Percentiles rank a stretch among this genome's conserved stretches.
phyloP scores from a whole-genome alignment of 2,888 invertebrate genomes.

The Andrena flavipes region DNA sequence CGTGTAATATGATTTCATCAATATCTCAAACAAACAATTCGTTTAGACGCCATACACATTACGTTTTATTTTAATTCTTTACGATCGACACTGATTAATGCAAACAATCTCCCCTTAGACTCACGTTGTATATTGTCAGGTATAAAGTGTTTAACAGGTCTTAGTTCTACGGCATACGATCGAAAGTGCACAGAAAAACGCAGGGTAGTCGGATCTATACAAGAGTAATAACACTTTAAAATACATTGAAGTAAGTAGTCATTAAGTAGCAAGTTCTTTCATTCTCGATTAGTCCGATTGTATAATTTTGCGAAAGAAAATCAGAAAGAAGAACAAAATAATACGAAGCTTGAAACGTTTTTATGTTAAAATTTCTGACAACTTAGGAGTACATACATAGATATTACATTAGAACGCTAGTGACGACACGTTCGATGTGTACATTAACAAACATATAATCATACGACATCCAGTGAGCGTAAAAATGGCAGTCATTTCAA shows the following conservation, averaged over 20 bases:
- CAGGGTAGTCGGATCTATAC: conserved; percentile 25
- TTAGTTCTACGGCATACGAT: conserved; percentile 46
- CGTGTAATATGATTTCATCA: conserved; percentile 33
- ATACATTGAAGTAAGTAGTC: conserved; percentile 40
- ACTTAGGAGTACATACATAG: conserved; percentile 23
- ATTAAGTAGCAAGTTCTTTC: conserved; percentile 42
- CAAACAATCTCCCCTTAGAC: conserved; percentile 42
- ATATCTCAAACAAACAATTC: conserved; percentile 49
- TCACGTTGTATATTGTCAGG: conserved; percentile 55
- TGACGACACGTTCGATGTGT: conserved; percentile 40
- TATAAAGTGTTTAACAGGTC: conserved; percentile 58
- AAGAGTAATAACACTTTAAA: conserved; percentile 38
- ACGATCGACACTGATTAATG: conserved; percentile 40
- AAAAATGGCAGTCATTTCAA: conserved; percentile 68
- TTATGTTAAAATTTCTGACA: conserved; percentile 24
- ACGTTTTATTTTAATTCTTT: conserved; percentile 38
- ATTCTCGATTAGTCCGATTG: conserved; percentile 33
- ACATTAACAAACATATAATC: conserved; percentile 41
- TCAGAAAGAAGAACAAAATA: conserved; percentile 5
- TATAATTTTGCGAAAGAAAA: background rate
- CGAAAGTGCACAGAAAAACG: conserved; percentile 51
- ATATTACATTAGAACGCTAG: conserved; percentile 30
- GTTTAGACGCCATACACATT: conserved; percentile 38
- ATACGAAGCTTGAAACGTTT: conserved; percentile 16
- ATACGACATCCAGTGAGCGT: conserved; percentile 55